Evolutionary conservation across 2,797 vertebrate genomes (phyloP), one percentile per base, ranked within the genome.

Genomic region (Sus cebifrons): DNA sequence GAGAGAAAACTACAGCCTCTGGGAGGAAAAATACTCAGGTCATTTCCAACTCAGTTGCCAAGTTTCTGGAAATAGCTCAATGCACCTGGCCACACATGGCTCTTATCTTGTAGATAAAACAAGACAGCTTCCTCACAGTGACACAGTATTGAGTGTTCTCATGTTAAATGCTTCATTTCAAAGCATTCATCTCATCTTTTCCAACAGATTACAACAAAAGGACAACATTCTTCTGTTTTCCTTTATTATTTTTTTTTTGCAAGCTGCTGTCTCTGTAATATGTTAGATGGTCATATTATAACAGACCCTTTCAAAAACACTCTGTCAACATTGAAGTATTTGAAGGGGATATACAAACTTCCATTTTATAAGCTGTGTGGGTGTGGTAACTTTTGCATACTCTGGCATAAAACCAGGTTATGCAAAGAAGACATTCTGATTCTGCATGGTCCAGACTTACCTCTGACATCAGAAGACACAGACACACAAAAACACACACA

Each of bases 101-200:
- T 17, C 79, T 96, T 91, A 89, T 93, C 92, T 49, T 44, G 14
- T 49, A 89, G 91, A 87, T 68, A 97, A 89, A 89, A 96, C 29
- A 32, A 84, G 75, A 36, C 54, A 1, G 56, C 44, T 85, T 86
- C 95, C 84, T 97, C 70, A 25, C 1, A 75, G 86, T 0, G 5
- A 77, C 68, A 58, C 6, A 25, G 29, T 49, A 4, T 89, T 83
- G 60, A 62, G 5, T 79, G 60, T 78, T 91, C 74, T 25, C 44
- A 73, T 81, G 70, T 60, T 83, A 67, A 92, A 64, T 74, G 64
- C 82, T 96, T 86, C 70, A 27, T 96, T 95, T 96, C 83, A 93
- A 82, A 96, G 64, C 13, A 54, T 70, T 92, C 18, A 25, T 89
- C 70, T 73, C 52, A 44, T 84, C 18, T 73, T 25, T 94, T 92